Evolutionary conservation across 2,797 vertebrate genomes (phyloP).

Genomic region (Austrolebias charrua): DNA sequence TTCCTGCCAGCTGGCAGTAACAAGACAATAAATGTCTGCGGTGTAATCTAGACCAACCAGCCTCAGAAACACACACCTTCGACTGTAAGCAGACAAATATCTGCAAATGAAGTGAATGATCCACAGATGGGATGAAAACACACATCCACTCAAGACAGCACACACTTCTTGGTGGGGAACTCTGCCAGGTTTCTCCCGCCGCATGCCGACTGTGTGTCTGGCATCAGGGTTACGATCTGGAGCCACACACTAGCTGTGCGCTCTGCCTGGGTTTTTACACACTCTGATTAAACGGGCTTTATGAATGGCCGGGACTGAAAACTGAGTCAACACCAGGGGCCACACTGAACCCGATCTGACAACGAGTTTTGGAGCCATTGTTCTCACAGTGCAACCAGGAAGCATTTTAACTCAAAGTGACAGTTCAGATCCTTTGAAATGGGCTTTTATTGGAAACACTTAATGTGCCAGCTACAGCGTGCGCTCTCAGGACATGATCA

Average conservation of each 20-base stretch:
- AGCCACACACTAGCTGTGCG: conserved; percentile 69
- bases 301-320: conserved; percentile 68
- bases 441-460: not conserved
- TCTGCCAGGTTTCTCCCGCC: conserved; percentile 62
- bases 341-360: conserved; percentile 54
- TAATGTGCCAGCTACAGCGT: no score
- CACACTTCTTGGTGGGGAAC: conserved; percentile 53
- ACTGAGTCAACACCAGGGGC: conserved; percentile 68
- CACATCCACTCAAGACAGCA: conserved; percentile 17
- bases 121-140: conserved; percentile 16
- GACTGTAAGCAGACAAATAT: conserved; percentile 43
- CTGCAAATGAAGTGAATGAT: conserved; percentile 60
- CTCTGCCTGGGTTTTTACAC: conserved; percentile 62
- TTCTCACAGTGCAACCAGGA: conserved; percentile 55
- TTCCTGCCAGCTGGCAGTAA: conserved; percentile 43
- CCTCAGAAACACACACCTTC: conserved; percentile 32
- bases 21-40: conserved; percentile 49
- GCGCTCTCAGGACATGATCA: no score
- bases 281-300: conserved; percentile 65
- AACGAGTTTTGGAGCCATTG: conserved; percentile 60
- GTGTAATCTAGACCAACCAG: conserved; percentile 38
- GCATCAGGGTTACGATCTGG: conserved; percentile 66
- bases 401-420: conserved; percentile 51
- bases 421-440: conserved; percentile 1
- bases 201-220: conserved; percentile 73